Percentiles rank a stretch among this genome's conserved stretches.
phyloP scores from a whole-genome alignment of 2,888 invertebrate genomes.

The Selenia dentaria region DNA sequence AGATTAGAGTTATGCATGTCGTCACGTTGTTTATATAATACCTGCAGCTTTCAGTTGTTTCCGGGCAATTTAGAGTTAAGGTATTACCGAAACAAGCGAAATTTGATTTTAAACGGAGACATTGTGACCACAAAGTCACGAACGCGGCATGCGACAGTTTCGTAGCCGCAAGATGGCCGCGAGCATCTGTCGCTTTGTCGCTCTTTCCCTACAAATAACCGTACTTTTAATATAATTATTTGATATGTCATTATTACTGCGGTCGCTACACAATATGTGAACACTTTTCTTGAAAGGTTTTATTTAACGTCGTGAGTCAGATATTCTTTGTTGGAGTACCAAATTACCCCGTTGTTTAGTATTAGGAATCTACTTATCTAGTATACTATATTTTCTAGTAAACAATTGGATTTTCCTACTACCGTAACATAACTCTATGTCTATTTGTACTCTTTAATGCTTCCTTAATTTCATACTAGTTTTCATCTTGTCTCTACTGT shows the following conservation, averaged over 20 bases:
- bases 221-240: conserved; percentile 72
- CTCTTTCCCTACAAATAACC: conserved; percentile 73
- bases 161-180: conserved; percentile 74
- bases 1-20: conserved; percentile 43
- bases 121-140: conserved; percentile 77
- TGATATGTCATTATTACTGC: conserved; percentile 67
- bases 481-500: too few relatives aligned
- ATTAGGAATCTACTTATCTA: too few relatives aligned
- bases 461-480: too few relatives aligned
- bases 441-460: too few relatives aligned
- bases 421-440: too few relatives aligned
- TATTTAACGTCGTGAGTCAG: conserved; percentile 1
- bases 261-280: conserved; percentile 56
- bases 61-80: conserved; percentile 53
- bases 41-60: conserved; percentile 55
- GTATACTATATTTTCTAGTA: too few relatives aligned
- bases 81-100: conserved; percentile 54
- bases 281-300: conserved; percentile 53
- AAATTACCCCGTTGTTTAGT: too few relatives aligned
- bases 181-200: conserved; percentile 82
- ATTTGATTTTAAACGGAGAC: conserved; percentile 78
- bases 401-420: too few relatives aligned
- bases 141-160: conserved; percentile 63
- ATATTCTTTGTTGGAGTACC: neutral
- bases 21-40: conserved; percentile 50